phyloP scores from a whole-genome alignment of 1,140 invertebrate species.

The Cyclargus thomasi region DNA sequence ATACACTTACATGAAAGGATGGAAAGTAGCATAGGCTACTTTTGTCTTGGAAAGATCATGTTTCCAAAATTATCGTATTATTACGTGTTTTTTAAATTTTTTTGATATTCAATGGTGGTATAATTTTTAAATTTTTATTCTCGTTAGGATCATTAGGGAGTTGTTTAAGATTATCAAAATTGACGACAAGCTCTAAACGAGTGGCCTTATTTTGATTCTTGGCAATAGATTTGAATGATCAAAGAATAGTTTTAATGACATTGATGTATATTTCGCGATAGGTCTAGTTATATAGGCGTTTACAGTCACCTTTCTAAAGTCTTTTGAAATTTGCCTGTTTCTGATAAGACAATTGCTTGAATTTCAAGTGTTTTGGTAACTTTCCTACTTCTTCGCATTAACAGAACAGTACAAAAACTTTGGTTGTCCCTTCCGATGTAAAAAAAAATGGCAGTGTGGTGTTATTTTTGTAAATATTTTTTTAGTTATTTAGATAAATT shows the following conservation, averaged over 20 bases:
- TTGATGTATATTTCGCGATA: constrained; percentile 1
- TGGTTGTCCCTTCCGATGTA: not conserved
- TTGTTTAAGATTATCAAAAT: constrained; percentile 1
- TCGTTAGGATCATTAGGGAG: not conserved
- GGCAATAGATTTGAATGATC: constrained; percentile 20
- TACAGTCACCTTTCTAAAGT: not conserved
- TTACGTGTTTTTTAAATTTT: too few species aligned
- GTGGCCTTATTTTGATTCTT: constrained; percentile 22
- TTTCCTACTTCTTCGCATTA: not conserved
- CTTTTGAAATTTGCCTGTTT: not conserved
- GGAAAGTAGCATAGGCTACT: too few species aligned
- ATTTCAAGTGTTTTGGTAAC: not conserved
- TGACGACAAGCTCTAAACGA: constrained; percentile 8
- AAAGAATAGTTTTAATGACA: constrained; percentile 15
- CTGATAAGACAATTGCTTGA: not conserved
- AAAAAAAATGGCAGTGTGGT: not conserved
- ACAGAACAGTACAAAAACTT: too few species aligned
- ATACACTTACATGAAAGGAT: too few species aligned
- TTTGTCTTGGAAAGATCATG: too few species aligned
- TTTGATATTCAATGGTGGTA: too few species aligned
- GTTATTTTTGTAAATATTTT: constrained; percentile 38
- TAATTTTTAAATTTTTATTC: too few species aligned
- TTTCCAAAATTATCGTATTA: too few species aligned
- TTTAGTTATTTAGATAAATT: constrained; percentile 58
- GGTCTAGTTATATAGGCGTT: not conserved